These are phyloP conservation scores for Homarus americanus DNA, from an alignment of 1,140 invertebrate species.

Conservation along the genomic window DNA sequence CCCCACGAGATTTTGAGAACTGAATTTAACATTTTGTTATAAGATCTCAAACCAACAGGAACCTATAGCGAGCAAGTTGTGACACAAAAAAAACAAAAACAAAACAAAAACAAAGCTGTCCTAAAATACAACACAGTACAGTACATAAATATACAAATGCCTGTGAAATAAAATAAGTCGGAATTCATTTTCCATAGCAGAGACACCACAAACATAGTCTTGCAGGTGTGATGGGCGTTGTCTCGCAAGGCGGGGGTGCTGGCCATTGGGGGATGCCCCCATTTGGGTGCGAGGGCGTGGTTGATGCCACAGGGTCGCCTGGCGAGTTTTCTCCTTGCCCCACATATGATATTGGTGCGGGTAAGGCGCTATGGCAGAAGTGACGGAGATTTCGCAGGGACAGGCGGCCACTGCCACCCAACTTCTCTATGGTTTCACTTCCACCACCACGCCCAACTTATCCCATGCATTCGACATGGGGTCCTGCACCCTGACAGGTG, in stretches of 20 bases:
- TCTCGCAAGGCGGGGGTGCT: not conserved
- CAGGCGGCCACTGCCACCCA: constrained; percentile 12
- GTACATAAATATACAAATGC: too few relatives aligned
- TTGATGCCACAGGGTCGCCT: not conserved
- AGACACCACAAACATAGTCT: constrained; percentile 7
- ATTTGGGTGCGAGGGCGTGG: not conserved
- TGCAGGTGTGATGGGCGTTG: not conserved
- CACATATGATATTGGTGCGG: too few relatives aligned
- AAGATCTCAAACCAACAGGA: too few relatives aligned
- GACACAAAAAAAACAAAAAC: too few relatives aligned
- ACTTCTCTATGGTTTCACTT: not conserved
- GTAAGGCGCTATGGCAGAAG: not conserved
- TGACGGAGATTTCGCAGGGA: not conserved
- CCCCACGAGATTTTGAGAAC: too few relatives aligned
- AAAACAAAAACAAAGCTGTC: too few relatives aligned
- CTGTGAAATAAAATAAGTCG: too few relatives aligned
- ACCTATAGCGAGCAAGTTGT: too few relatives aligned
- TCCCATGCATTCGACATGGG: not conserved
- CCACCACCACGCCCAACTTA: constrained; percentile 8
- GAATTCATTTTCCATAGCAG: not conserved
- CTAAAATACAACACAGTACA: too few relatives aligned
- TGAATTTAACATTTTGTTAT: too few relatives aligned
- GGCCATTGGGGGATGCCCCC: not conserved
- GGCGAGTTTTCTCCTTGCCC: not conserved
- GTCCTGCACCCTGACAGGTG: not conserved